Conservation (phyloP, 2,888 invertebrate genomes). For the Synanthedon formicaeformis region DNA sequence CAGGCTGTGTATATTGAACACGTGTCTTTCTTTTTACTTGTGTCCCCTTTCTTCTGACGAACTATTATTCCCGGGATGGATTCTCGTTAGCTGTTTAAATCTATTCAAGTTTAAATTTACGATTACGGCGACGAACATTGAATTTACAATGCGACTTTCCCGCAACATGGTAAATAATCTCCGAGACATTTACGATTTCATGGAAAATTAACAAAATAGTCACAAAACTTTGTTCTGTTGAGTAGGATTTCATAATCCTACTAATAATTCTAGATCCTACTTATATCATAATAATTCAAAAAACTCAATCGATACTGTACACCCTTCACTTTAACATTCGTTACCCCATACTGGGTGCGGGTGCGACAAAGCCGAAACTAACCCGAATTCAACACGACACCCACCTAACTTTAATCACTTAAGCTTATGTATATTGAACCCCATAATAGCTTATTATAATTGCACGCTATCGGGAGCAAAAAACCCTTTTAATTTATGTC, state of each 20-base stretch:
- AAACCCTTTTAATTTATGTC: conserved; percentile 19
- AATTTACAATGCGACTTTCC: not conserved
- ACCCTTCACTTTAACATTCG: conserved; percentile 17
- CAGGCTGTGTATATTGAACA: not conserved
- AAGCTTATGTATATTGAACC: conserved; percentile 33
- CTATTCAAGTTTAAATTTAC: not conserved
- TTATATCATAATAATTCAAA: no score
- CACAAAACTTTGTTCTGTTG: no score
- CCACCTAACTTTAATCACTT: conserved; percentile 43
- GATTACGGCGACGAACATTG: not conserved
- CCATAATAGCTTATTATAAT: conserved; percentile 23
- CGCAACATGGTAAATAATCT: not conserved
- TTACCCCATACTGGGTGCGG: conserved; percentile 39
- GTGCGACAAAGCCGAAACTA: conserved; percentile 22
- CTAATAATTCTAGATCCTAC: no score
- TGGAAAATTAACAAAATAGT: not conserved
- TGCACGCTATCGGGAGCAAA: conserved; percentile 27
- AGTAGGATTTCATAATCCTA: no score
- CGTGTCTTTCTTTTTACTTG: not conserved
- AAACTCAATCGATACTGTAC: no score
- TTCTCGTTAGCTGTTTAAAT: not conserved
- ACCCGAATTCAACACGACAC: conserved; percentile 30
- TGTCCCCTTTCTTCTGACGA: not conserved
- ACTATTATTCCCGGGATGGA: not conserved
- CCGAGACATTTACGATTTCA: conserved; percentile 3